A percentile compares a stretch with the other conserved stretches of the same genome.
Evolutionary conservation across 2,113 vertebrate genomes (phyloP).

Genomic region (Myotis yumanensis): DNA sequence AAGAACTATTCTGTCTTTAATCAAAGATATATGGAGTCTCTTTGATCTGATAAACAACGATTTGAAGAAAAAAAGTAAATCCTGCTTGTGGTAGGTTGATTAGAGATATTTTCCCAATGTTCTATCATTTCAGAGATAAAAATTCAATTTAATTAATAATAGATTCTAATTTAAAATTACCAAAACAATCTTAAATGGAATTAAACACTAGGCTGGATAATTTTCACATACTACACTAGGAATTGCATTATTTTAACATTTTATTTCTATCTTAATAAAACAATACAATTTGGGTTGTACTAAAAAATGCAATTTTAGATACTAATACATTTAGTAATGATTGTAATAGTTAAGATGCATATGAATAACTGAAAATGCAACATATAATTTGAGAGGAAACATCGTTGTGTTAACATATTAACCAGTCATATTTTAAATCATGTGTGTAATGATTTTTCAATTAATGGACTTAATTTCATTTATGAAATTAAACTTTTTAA

Average conservation of each 20-base stretch:
- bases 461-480: neutral
- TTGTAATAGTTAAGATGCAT: neutral
- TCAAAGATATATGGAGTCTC: constrained; percentile 70
- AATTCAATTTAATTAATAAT: constrained; percentile 54
- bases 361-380: neutral
- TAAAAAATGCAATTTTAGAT: constrained; percentile 22
- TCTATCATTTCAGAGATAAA: constrained; percentile 15
- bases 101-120: constrained; percentile 34
- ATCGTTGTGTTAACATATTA: neutral
- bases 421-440: neutral
- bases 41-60: constrained; percentile 71
- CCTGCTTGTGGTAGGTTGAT: constrained; percentile 47
- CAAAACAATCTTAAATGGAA: neutral
- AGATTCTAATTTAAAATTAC: constrained; percentile 17
- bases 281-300: neutral
- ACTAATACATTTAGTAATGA: neutral
- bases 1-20: constrained; percentile 69
- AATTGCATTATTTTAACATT: neutral
- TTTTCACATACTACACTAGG: neutral
- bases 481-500: neutral
- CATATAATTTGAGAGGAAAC: neutral
- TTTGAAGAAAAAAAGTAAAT: constrained; percentile 4
- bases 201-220: neutral
- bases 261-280: constrained; percentile 2
- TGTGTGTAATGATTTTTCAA: neutral